Conservation (phyloP, 2,113 vertebrate species). For the Ardeotis arabs region DNA sequence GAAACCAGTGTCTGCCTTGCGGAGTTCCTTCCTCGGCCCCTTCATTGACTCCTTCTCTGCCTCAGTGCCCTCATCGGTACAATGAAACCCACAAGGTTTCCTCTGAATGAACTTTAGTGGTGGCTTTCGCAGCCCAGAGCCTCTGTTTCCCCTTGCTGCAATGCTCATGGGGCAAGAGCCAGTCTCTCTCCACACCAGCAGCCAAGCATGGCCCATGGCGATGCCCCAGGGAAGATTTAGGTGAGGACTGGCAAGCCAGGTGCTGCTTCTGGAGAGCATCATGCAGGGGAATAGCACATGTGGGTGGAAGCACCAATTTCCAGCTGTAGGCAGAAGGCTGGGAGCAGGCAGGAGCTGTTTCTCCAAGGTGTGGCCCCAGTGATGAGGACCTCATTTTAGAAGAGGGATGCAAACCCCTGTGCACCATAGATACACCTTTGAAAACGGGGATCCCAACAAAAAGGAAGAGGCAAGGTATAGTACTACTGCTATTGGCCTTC, state of each 20-base stretch:
- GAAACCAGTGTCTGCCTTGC: rapidly evolving
- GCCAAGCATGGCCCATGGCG: rapidly evolving
- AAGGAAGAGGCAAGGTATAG: not conserved
- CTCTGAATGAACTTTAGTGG: not conserved
- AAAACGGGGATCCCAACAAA: not conserved
- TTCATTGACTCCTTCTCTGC: rapidly evolving
- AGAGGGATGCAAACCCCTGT: not conserved
- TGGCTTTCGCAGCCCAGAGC: rapidly evolving
- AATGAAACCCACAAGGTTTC: not conserved
- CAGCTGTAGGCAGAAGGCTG: not conserved
- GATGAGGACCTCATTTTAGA: not conserved
- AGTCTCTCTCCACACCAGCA: not conserved
- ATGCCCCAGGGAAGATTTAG: rapidly evolving
- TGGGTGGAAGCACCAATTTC: not conserved
- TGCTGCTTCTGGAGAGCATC: not conserved
- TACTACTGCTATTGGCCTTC: not conserved
- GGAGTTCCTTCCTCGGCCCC: not conserved
- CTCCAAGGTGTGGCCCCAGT: not conserved
- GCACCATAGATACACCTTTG: not conserved
- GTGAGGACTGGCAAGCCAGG: not conserved
- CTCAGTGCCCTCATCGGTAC: not conserved
- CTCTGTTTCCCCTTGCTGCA: rapidly evolving
- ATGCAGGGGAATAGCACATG: rapidly evolving
- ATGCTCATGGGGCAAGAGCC: rapidly evolving
- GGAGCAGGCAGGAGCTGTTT: not conserved